Base-by-base conservation (phyloP, 2,888 invertebrate species). In the Pemphredon lugubris region DNA sequence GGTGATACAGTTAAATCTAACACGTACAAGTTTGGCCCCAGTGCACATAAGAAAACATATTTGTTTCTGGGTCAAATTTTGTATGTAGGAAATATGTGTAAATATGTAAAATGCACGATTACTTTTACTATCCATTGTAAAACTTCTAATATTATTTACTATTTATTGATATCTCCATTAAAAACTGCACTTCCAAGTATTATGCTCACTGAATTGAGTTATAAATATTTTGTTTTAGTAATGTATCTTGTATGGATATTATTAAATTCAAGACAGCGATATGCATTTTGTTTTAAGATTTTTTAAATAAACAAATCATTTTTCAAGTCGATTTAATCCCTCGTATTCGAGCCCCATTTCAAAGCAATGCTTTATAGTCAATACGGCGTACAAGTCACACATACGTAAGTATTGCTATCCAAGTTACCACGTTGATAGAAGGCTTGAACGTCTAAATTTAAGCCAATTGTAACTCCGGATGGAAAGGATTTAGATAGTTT, bases 21-120 rank as follows among this genome's bases (percentile, higher is more conserved):
- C 5, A 16, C 34, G 20, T 50, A 34, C 32, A 37, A 34, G 18
- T 20, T 50, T 50, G 50, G 32, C 16, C 50, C 21, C 44, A 45
- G 23, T 45, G 21, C 21, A 14, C 1, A 11, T 21, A 45, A 21
- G 44, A 23, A 23, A 21, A 45, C 13, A n/a, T 2, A 45, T 21
- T 23, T 45, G 2, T 21, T 16, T 16, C 16, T 42, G 40, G 40
- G 18, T 4, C 14, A 42, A 42, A 42, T 42, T 42, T 42, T 18
- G 40, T 16, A 7, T 42, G 16, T 6, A 18, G n/a, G 11, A 42
- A 42, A 20, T 20, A 16, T 42, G 18, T 42, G 21, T 34, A 34
- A 34, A 34, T 4, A 34, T n/a, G n/a, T 34, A 26, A 26, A 26
- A 26, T 26, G 26, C 26, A 7, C 26, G 7, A 34, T 34, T n/a